A percentile compares a stretch with the other conserved stretches of the same genome.
phyloP scores from a whole-genome alignment of 53 echinoderm and acorn worm species.

The Pentamera pediparva region DNA sequence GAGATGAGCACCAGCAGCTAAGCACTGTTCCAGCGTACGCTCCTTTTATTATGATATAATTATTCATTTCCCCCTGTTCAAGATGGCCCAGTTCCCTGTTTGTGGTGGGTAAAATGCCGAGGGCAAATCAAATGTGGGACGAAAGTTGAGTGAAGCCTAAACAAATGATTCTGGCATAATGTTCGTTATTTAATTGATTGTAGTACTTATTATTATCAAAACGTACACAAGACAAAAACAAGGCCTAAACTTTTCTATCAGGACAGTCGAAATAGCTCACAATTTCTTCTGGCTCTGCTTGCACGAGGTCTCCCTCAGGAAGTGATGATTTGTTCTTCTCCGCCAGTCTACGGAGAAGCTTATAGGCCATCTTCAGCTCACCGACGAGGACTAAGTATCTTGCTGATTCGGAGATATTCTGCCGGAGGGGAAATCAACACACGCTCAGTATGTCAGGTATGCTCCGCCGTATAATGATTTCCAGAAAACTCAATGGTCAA shows the following conservation, averaged over 20 bases:
- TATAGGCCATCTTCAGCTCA: conserved; percentile 35
- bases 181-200: too few species aligned
- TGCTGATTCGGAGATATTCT: conserved; percentile 63
- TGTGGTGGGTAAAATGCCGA: too few species aligned
- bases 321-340: conserved; percentile 38
- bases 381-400: conserved; percentile 59
- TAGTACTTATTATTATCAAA: background rate
- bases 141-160: too few species aligned
- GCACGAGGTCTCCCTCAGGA: conserved; percentile 56
- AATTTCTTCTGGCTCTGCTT: conserved; percentile 38
- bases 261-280: conserved; percentile 3
- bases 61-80: too few species aligned
- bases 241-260: background rate
- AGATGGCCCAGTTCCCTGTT: too few species aligned
- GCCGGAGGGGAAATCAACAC: background rate
- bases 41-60: too few species aligned
- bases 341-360: conserved; percentile 46
- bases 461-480: too few species aligned
- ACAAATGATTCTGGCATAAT: too few species aligned
- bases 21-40: too few species aligned
- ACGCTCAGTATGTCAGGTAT: too few species aligned
- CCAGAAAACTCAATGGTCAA: background rate
- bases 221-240: background rate
- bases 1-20: too few species aligned
- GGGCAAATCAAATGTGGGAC: too few species aligned